Conservation (phyloP, 37 sponge, comb jelly and placozoan species). For the Tethya wilhelma region DNA sequence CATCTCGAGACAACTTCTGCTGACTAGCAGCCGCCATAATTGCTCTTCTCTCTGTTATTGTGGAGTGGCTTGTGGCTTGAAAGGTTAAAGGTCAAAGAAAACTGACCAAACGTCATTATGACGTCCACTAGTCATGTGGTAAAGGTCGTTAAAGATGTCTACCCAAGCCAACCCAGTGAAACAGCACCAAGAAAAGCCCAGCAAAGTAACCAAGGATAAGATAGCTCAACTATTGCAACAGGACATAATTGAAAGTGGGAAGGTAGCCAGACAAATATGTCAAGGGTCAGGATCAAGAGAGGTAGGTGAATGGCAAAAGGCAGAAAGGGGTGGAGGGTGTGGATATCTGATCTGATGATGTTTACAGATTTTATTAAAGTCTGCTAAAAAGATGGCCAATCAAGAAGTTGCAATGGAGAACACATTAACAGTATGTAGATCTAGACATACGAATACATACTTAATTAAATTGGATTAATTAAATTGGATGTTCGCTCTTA, state of each 20-base stretch:
- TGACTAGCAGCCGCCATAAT: constrained; percentile 20
- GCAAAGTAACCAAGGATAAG: constrained; percentile 38
- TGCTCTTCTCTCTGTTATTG: background rate
- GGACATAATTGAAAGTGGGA: constrained; percentile 35
- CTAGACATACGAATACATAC: background rate
- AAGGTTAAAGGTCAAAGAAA: background rate
- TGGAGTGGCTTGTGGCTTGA: background rate
- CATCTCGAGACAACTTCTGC: constrained; percentile 71
- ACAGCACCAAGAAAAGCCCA: constrained; percentile 20
- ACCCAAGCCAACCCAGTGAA: background rate
- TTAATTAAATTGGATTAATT: background rate
- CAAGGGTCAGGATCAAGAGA: constrained; percentile 45
- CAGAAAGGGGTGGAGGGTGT: background rate
- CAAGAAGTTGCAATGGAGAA: constrained; percentile 58
- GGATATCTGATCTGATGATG: background rate
- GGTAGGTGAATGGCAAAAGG: background rate
- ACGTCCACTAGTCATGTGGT: background rate
- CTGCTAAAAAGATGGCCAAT: constrained; percentile 55
- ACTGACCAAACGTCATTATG: background rate
- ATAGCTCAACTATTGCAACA: constrained; percentile 28
- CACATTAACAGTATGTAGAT: constrained; percentile 21
- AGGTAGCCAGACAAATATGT: constrained; percentile 32
- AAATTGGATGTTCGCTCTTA: background rate
- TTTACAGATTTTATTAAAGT: constrained; percentile 36
- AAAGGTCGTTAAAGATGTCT: background rate